Base-by-base conservation (phyloP, 2,113 vertebrate genomes). In the Dolichallabes microphthalmus region DNA sequence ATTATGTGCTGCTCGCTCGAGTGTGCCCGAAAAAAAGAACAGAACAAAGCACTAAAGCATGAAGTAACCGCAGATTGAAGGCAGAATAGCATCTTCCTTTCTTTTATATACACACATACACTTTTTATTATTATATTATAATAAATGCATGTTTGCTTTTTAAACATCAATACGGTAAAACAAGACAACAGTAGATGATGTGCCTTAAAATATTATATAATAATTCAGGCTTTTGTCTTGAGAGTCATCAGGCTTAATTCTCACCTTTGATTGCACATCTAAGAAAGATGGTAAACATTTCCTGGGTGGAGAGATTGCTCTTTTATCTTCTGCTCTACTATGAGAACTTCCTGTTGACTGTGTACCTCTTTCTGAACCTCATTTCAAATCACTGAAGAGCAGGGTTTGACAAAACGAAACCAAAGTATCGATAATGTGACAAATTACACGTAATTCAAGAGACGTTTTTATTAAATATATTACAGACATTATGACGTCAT, bases 241-340 rank as follows among this genome's bases (percentile, higher is more conserved):
- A 17, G 74, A 32, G n/a, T 53, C 73, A 52, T 83, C 69, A 30
- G 25, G 9, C 14, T 64, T 39, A 32, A 30, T 53, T 53, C 53
- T 78, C 74, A 78, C 45, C 74, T 78, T 60, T 60, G 35, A 68
- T 9, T 7, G 32, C 52, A 80, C 74, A 53, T 63, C n/a, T 82
- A 20, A 82, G n/a, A 32, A 2, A 86, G 20, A 75, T 55, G 55
- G 78, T 82, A 82, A 63, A 76, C 58, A 76, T 82, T 86, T 86
- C 39, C 87, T 85, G 73, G 80, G 76, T 79, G 55, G 45, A 80
- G 52, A 30, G 2, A 58, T 53, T 9, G 17, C 53, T 5, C n/a
- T 68, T 22, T 69, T 57, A 63, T 57, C 73, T 58, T 27, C n/a
- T n/a, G 76, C 35, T 77, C 55, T 85, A 85, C 58, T 64, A 73